These are phyloP conservation scores for Thumatha senex DNA, from an alignment of 2,888 invertebrate species.

Conservation along the genomic window DNA sequence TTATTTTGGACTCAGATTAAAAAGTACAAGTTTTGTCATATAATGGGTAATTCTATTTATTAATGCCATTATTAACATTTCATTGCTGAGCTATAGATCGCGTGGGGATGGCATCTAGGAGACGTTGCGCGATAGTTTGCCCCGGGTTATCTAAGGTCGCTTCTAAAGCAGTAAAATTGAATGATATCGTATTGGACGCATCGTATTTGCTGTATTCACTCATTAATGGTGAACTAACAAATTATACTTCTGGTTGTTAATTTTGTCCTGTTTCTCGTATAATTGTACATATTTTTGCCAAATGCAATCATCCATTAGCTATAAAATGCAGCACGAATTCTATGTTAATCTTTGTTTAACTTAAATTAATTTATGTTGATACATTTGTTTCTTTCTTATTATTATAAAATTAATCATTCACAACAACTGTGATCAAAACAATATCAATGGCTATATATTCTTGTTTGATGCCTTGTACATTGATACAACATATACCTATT, in stretches of 20 bases:
- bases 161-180: conserved; percentile 82
- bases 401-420: conserved; percentile 32
- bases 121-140: conserved; percentile 68
- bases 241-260: conserved; percentile 63
- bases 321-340: background rate
- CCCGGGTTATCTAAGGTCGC: conserved; percentile 78
- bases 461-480: background rate
- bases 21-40: no score
- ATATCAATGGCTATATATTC: conserved; percentile 22
- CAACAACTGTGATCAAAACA: conserved; percentile 30
- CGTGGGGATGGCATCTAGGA: conserved; percentile 66
- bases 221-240: conserved; percentile 74
- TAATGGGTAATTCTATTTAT: conserved; percentile 12
- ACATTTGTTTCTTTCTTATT: conserved; percentile 23
- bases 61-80: conserved; percentile 38
- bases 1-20: no score
- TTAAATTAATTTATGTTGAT: conserved; percentile 1
- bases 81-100: conserved; percentile 47
- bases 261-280: conserved; percentile 20
- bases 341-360: no score
- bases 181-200: conserved; percentile 77
- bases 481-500: background rate
- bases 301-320: background rate
- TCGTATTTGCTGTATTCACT: conserved; percentile 73
- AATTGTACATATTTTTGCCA: background rate